Conservation (phyloP, 2,797 vertebrate species). For the Hipposideros larvatus region DNA sequence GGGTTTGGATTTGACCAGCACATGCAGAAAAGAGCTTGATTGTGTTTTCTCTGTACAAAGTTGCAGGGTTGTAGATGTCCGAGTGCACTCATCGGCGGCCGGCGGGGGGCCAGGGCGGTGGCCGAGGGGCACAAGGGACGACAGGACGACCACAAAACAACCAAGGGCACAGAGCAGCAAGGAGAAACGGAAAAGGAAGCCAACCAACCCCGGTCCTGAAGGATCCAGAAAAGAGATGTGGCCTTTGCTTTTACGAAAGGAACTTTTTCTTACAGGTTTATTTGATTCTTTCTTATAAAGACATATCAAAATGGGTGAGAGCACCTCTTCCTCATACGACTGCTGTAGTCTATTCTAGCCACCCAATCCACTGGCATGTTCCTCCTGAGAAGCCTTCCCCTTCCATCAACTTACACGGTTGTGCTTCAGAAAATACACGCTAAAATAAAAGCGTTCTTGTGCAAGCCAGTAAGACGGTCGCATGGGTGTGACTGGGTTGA, state of each 20-base stretch:
- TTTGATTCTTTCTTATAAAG: slow-evolving; percentile 81
- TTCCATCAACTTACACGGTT: slow-evolving; percentile 65
- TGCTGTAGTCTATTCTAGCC: slow-evolving; percentile 54
- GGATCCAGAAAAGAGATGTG: slow-evolving; percentile 81
- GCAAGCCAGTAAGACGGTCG: slow-evolving; percentile 69
- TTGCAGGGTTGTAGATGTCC: slow-evolving; percentile 87
- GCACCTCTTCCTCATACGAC: slow-evolving; percentile 68
- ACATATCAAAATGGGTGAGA: slow-evolving; percentile 83
- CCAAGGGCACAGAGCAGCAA: slow-evolving; percentile 82
- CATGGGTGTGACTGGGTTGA: slow-evolving; percentile 6
- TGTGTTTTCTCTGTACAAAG: slow-evolving; percentile 89
- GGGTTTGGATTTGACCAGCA: slow-evolving; percentile 92
- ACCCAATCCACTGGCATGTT: slow-evolving; percentile 63
- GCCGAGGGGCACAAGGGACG: slow-evolving; percentile 84
- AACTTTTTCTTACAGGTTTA: slow-evolving; percentile 55
- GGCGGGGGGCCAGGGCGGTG: slow-evolving; percentile 84
- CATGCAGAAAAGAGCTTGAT: slow-evolving; percentile 94
- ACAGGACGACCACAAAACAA: slow-evolving; percentile 82
- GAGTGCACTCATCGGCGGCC: slow-evolving; percentile 85
- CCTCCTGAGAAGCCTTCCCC: slow-evolving; percentile 76
- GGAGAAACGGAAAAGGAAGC: slow-evolving; percentile 73
- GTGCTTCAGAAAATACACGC: slow-evolving; percentile 77
- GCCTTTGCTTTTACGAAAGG: slow-evolving; percentile 77
- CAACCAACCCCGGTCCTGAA: slow-evolving; percentile 80
- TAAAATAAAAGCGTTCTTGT: slow-evolving; percentile 48